Evolutionary conservation across 2,113 vertebrate genomes (phyloP), one percentile per base, ranked within the genome.

Genomic region (Paramisgurnus dabryanus): DNA sequence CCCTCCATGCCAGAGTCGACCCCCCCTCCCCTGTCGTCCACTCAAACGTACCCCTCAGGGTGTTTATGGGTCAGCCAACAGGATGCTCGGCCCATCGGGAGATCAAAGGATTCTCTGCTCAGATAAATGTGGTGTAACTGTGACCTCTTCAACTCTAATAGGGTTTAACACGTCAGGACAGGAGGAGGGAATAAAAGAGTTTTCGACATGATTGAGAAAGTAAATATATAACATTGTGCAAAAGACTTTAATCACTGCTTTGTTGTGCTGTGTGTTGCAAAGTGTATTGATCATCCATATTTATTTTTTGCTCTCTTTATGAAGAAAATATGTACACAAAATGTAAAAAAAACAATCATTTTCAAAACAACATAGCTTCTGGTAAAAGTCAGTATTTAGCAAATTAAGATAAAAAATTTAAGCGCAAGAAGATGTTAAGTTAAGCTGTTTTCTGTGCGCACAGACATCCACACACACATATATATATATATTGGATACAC

Each of bases 11-110:
- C 69, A 77, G 43, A 65, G 43, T 7, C 78, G 80, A 70, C 72
- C 79, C 81, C 81, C n/a, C 78, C 65, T 58, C 67, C 76, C 53
- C 81, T 80, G 64, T 65, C 49, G 43, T 84, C 67, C 78, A 71
- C 72, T 86, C 83, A 90, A 92, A 92, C 91, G 89, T 87, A 78
- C 76, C 89, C 90, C 89, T 60, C 41, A 82, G 91, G 90, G 91
- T 90, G 91, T 94, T 94, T 94, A 94, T 87, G 89, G 83, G 87
- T 67, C 85, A 86, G 86, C 87, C 82, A 86, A 90, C 93, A 93
- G 93, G 92, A 94, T 94, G 91, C 91, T 90, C 80, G 49, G 85
- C 90, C 91, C 89, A 90, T 87, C 79, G 74, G 79, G 70, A 89
- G 87, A 92, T 93, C 92, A 93, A 94, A 94, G 91, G 83, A 87